These are phyloP conservation scores for Germaria angustata DNA, from an alignment of 2,888 invertebrate species.

Conservation along the genomic window DNA sequence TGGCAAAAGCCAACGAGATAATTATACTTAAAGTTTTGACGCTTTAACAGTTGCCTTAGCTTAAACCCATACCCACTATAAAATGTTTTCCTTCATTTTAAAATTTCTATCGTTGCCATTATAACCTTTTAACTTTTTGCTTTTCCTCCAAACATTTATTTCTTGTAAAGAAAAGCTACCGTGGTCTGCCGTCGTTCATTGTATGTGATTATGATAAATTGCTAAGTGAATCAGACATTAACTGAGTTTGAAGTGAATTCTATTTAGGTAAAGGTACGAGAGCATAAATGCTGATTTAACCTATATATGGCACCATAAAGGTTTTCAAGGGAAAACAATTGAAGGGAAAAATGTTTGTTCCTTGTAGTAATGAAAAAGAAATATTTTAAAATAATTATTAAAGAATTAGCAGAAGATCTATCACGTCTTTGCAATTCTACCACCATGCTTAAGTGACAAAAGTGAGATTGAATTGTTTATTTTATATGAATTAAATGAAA, in stretches of 20 bases:
- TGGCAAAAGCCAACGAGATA: slow-evolving; percentile 45
- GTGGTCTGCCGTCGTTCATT: slow-evolving; percentile 32
- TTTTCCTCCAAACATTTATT: slow-evolving; percentile 4
- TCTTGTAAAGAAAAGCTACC: slow-evolving; percentile 23
- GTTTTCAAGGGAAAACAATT: slow-evolving; percentile 29
- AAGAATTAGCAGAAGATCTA: not conserved
- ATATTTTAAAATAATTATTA: slow-evolving; percentile 14
- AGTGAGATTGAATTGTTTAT: not conserved
- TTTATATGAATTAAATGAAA: no score
- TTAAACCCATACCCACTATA: slow-evolving; percentile 4
- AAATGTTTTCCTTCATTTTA: slow-evolving; percentile 3
- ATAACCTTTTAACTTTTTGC: slow-evolving; percentile 51
- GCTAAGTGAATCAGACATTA: slow-evolving; percentile 63
- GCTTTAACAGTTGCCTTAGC: slow-evolving; percentile 63
- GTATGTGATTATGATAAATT: slow-evolving; percentile 70
- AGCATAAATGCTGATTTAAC: slow-evolving; percentile 28
- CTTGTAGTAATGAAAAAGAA: not conserved
- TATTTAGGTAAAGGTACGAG: slow-evolving; percentile 43
- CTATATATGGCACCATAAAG: slow-evolving; percentile 46
- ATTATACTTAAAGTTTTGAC: slow-evolving; percentile 69
- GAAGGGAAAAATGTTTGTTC: not conserved
- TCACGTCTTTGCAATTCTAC: not conserved
- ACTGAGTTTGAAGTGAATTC: slow-evolving; percentile 47
- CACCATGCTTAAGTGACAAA: slow-evolving; percentile 6
- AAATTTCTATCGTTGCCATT: slow-evolving; percentile 19